Conservation (phyloP, 2,888 invertebrate genomes). For the Phanerotoma sp. region DNA sequence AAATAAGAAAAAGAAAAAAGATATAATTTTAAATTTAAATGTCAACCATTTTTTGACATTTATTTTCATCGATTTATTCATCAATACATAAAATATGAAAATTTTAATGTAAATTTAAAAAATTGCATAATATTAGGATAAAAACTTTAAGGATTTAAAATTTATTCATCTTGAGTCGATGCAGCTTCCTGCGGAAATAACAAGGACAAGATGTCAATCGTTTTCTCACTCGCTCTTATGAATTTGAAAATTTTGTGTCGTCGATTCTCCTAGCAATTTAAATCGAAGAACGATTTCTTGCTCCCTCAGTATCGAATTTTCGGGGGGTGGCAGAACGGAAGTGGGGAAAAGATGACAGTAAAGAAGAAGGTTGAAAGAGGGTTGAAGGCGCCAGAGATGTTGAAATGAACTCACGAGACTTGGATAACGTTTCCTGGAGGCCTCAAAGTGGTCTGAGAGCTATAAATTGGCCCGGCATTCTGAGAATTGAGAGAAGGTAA, state of each 20-base stretch:
- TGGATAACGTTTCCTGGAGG: slow-evolving; percentile 14
- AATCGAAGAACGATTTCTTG: slow-evolving; percentile 13
- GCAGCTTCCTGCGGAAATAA: neutral
- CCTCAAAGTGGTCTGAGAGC: slow-evolving; percentile 12
- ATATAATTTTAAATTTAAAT: too few relatives aligned
- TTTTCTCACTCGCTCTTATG: neutral
- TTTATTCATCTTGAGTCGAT: too few relatives aligned
- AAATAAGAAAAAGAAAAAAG: too few relatives aligned
- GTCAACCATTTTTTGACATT: too few relatives aligned
- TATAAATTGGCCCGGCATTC: slow-evolving; percentile 15
- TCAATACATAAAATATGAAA: neutral
- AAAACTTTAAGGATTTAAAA: neutral
- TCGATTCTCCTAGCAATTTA: slow-evolving; percentile 3
- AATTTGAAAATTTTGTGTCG: neutral
- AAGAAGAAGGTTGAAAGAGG: neutral
- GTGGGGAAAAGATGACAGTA: slow-evolving; percentile 5
- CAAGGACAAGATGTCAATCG: slow-evolving; percentile 3
- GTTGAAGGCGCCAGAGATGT: slow-evolving; percentile 2
- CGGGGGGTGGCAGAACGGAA: slow-evolving; percentile 13
- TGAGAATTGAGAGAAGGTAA: slow-evolving; percentile 1
- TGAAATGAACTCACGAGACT: slow-evolving; percentile 17
- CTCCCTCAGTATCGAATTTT: slow-evolving; percentile 26
- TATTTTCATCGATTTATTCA: neutral
- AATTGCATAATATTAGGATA: too few relatives aligned
- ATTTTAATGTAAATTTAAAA: too few relatives aligned